Evolutionary conservation across 2,888 invertebrate species (phyloP).

Genomic region (Empis stercorea): DNA sequence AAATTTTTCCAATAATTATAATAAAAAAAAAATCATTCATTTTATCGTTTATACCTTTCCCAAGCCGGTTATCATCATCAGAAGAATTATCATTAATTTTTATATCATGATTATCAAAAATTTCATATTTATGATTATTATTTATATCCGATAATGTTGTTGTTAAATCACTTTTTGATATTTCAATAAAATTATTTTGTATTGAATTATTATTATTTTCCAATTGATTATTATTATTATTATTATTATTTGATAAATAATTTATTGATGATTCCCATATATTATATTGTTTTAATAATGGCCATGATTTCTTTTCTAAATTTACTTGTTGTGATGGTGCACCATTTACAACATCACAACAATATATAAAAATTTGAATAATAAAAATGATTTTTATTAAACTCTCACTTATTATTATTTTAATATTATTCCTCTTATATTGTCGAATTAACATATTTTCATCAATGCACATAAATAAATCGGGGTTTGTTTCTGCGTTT

Average conservation of each 20-base stretch:
- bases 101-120: no score
- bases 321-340: constrained; percentile 1
- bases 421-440: no score
- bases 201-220: background rate
- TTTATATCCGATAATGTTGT: no score
- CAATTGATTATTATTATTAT: background rate
- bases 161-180: background rate
- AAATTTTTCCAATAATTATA: no score
- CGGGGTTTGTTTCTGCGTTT: no score
- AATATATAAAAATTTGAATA: background rate
- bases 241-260: background rate
- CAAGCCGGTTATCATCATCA: no score
- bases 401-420: background rate
- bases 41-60: no score
- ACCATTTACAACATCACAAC: background rate
- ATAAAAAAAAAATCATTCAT: no score
- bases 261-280: constrained; percentile 24
- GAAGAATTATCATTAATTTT: no score
- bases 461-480: no score
- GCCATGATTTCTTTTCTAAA: constrained; percentile 20
- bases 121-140: no score
- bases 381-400: constrained; percentile 4
- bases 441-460: no score
- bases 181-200: background rate
- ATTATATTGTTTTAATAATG: constrained; percentile 28